A percentile compares a stretch with the other conserved stretches of the same genome.
Conservation (phyloP, 1,140 invertebrate species). For the Maniola jurtina region DNA sequence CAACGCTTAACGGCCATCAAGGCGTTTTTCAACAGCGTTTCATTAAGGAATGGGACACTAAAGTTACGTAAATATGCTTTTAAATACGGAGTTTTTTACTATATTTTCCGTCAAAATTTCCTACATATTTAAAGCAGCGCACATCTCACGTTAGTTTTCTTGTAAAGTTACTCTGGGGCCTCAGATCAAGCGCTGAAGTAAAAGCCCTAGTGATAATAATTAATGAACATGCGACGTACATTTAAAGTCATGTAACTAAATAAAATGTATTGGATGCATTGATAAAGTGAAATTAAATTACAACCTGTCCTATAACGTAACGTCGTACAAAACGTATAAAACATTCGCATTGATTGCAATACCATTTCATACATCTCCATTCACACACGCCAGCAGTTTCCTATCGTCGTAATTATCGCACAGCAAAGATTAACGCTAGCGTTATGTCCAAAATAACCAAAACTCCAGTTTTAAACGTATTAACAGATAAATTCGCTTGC, state of each 20-base stretch:
- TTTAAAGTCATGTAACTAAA: slow-evolving; percentile 3
- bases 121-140: too few species aligned
- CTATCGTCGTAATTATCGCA: slow-evolving; percentile 40
- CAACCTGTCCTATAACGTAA: too few species aligned
- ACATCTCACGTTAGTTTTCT: too few species aligned
- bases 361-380: slow-evolving; percentile 64
- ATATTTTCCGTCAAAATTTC: too few species aligned
- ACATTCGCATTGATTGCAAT: slow-evolving; percentile 35
- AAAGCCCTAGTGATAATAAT: not conserved
- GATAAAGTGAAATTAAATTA: not conserved
- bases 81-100: too few species aligned
- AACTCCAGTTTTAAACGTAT: slow-evolving; percentile 41
- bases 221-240: slow-evolving; percentile 21
- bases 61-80: too few species aligned
- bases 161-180: too few species aligned
- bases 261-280: slow-evolving; percentile 16
- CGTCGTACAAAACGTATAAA: not conserved
- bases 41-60: too few species aligned
- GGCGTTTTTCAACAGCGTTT: too few species aligned
- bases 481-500: slow-evolving; percentile 40
- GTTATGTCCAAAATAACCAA: slow-evolving; percentile 40
- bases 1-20: too few species aligned
- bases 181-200: not conserved
- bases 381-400: slow-evolving; percentile 60
- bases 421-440: slow-evolving; percentile 52